phyloP scores from a whole-genome alignment of 2,797 vertebrate species.

The Amblyraja radiata region DNA sequence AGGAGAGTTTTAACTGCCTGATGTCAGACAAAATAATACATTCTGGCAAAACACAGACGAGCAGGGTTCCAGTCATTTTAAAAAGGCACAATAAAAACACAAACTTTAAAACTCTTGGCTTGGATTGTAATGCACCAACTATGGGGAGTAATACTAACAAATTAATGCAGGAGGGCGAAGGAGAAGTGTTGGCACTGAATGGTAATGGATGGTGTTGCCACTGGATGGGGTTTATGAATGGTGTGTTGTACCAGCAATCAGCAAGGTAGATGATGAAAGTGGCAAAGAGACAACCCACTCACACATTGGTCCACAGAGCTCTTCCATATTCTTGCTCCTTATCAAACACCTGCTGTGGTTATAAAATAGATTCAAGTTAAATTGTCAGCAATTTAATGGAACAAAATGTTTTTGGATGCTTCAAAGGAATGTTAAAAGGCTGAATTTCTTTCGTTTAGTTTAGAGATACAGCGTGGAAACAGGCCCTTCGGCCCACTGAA shows the following conservation, averaged over 20 bases:
- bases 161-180: neutral
- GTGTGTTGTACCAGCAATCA: neutral
- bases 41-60: neutral
- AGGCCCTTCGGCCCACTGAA: too few species aligned
- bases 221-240: neutral
- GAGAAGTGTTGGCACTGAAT: neutral
- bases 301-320: neutral
- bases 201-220: neutral
- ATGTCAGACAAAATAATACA: neutral
- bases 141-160: neutral
- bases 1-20: neutral
- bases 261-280: neutral
- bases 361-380: neutral
- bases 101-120: too few species aligned
- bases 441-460: too few species aligned
- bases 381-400: neutral
- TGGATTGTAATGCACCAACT: neutral
- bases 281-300: neutral
- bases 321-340: neutral
- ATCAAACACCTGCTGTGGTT: neutral
- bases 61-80: neutral
- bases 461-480: too few species aligned
- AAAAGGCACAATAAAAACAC: neutral
- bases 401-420: too few species aligned
- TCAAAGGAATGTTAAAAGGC: too few species aligned